A percentile compares a stretch with the other conserved stretches of the same genome.
Conservation (phyloP, 1,140 invertebrate genomes). For the Thaumetopoea pityocampa region DNA sequence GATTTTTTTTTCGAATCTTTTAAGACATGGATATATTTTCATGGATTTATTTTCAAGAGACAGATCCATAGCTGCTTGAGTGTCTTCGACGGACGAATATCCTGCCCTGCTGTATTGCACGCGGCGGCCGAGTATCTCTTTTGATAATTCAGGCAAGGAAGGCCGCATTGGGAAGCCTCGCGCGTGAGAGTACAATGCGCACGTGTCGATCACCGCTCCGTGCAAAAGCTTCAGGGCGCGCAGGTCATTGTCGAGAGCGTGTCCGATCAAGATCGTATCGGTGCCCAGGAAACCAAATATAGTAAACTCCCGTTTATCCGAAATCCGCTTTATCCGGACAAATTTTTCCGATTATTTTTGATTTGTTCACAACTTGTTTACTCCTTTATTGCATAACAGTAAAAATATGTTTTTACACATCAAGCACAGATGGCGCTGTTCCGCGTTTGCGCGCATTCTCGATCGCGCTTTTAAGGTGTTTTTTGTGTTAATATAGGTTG, state of each 20-base stretch:
- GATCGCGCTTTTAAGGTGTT: no score
- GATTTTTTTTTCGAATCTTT: conserved; percentile 59
- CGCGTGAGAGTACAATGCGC: conserved; percentile 88
- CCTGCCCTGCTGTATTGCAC: conserved; percentile 88
- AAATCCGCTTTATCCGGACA: no score
- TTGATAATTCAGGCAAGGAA: conserved; percentile 86
- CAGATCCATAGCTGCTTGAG: conserved; percentile 88
- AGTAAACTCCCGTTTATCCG: no score
- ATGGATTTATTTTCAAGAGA: conserved; percentile 81
- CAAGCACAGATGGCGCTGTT: no score
- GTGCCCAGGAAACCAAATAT: conserved; percentile 85
- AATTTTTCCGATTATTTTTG: no score
- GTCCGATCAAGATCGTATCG: conserved; percentile 95
- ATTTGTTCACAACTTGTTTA: no score
- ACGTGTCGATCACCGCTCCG: conserved; percentile 90
- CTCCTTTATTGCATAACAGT: no score
- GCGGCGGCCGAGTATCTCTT: conserved; percentile 81
- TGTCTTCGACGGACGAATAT: conserved; percentile 94
- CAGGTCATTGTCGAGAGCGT: conserved; percentile 96
- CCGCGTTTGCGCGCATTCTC: no score
- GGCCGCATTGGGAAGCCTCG: conserved; percentile 85
- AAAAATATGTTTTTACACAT: no score
- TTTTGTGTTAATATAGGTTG: no score
- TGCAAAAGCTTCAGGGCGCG: conserved; percentile 90
- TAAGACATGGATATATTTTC: conserved; percentile 59